Percentiles rank a stretch among this genome's conserved stretches.
These are phyloP conservation scores for Brevimyrus niger DNA, from an alignment of 2,113 vertebrate species.

Conservation along the genomic window DNA sequence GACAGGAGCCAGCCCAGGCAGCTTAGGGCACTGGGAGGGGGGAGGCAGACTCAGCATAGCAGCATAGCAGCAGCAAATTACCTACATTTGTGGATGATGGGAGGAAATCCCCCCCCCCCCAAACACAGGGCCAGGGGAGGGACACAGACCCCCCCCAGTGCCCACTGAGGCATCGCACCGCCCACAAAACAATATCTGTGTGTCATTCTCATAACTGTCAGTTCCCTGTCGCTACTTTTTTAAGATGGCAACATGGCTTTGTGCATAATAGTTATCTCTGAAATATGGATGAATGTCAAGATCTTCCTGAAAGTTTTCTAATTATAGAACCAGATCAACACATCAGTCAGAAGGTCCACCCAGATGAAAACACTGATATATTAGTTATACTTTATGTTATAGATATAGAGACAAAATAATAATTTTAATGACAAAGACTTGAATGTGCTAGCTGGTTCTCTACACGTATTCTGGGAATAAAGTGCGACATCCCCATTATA, in stretches of 20 bases:
- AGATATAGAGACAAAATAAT: background rate
- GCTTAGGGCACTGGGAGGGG: background rate
- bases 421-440: background rate
- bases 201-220: background rate
- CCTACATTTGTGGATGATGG: background rate
- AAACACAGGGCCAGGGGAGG: background rate
- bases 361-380: conserved; percentile 18
- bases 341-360: conserved; percentile 13
- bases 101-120: background rate
- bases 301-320: conserved; percentile 9
- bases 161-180: background rate
- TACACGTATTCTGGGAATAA: background rate
- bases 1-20: background rate
- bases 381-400: background rate
- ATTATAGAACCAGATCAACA: conserved; percentile 18
- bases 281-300: conserved; percentile 4
- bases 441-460: background rate
- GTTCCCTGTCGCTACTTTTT: background rate
- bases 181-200: background rate
- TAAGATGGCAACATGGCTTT: background rate
- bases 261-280: background rate
- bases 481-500: background rate
- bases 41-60: background rate
- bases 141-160: background rate
- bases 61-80: background rate